Evolutionary conservation across 2,797 vertebrate genomes (phyloP), one percentile per base, ranked within the genome.

Genomic region (Pangasius larnaudii): DNA sequence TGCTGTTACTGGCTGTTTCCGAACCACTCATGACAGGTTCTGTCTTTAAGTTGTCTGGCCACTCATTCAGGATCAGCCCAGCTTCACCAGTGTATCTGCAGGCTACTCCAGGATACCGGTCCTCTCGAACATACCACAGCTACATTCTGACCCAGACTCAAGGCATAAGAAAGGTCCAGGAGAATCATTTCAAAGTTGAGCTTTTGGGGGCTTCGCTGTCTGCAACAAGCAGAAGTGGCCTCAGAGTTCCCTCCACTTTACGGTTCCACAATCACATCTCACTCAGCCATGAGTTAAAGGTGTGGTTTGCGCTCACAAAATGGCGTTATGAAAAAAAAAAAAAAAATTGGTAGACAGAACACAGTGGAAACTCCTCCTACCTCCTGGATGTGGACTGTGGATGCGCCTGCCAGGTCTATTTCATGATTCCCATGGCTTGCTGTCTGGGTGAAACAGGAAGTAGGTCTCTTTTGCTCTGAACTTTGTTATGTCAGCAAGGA

Each of bases 401-500:
- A 51, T 53, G 75, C 3, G 30, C 19, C 49, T 78, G 75, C n/a
- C 75, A 78, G n/a, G 49, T 56, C n/a, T 56, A 1, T 18, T 78
- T 78, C 14, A 78, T 78, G n/a, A 78, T 30, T 78, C 75, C 49
- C 75, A 56, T 53, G 75, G 49, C 75, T 53, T 78, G n/a, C 75
- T 78, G 46, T 78, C 49, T 78, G 27, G 49, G 49, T 78, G 75
- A 33, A 78, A 53, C 49, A 78, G n/a, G 75, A 53, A 53, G 49
- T 53, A 16, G 6, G 49, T 78, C 49, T 78, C 16, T 0, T 78
- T 33, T 33, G 75, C 49, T 78, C 75, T 53, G 16, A 78, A 4
- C 53, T 78, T 56, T 78, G 49, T 53, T 78, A 30, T 24, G 39
- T 27, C 13, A 33, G 14, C 7, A 19, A 78, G n/a, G 14, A 78